Evolutionary conservation across 1,140 invertebrate species (phyloP).

Genomic region (Diprion similis): DNA sequence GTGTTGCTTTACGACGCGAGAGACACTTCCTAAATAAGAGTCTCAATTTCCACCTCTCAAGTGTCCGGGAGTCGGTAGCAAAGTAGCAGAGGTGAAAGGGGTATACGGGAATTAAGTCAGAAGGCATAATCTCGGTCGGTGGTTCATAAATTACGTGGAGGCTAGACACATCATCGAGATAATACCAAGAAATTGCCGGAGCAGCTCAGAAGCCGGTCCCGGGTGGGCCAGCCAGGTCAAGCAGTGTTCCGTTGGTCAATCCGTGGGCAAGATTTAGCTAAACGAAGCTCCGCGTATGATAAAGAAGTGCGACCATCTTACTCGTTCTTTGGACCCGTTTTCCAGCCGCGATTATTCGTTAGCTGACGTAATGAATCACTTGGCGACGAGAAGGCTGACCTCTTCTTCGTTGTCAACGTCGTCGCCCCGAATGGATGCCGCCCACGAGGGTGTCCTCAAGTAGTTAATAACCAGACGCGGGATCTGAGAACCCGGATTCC

Average conservation of each 20-base stretch:
- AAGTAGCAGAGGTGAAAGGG: constrained; percentile 2
- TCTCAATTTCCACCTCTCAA: constrained; percentile 7
- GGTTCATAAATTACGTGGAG: neutral
- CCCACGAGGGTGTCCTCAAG: neutral
- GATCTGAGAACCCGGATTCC: neutral
- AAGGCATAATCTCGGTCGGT: neutral
- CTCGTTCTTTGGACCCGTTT: neutral
- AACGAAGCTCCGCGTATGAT: neutral
- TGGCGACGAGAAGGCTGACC: constrained; percentile 1
- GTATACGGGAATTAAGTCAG: constrained; percentile 3
- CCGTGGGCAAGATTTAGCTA: neutral
- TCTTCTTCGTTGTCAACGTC: neutral
- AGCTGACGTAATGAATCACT: constrained; percentile 43
- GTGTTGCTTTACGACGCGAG: too few species aligned
- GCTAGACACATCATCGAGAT: constrained; percentile 5
- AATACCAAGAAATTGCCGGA: constrained; percentile 2
- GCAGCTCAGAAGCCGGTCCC: neutral
- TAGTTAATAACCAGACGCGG: neutral
- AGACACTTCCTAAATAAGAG: neutral
- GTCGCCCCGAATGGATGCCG: neutral
- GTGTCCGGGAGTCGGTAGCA: neutral
- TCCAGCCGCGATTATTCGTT: constrained; percentile 36
- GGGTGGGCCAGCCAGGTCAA: neutral
- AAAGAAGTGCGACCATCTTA: too few species aligned
- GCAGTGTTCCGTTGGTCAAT: neutral